phyloP scores from a whole-genome alignment of 2,888 invertebrate genomes.

The Phragmatobia fuliginosa region DNA sequence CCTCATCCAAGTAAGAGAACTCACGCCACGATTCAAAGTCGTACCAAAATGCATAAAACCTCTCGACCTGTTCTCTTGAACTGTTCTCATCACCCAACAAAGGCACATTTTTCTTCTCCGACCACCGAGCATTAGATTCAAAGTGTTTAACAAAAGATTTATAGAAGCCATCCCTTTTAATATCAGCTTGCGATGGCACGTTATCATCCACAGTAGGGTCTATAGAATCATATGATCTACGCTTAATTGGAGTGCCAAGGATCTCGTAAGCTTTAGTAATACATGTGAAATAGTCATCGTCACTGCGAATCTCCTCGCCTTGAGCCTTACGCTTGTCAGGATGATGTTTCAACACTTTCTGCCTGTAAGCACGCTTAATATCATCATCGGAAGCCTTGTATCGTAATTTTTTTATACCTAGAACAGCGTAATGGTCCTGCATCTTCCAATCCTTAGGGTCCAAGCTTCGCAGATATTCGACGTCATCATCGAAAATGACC shows the following conservation, averaged over 20 bases:
- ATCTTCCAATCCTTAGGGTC: conserved; percentile 99
- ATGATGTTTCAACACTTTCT: conserved; percentile 94
- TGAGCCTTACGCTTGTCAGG: conserved; percentile 98
- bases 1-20: conserved; percentile 99
- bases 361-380: conserved; percentile 96
- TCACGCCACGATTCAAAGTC: conserved; percentile 99
- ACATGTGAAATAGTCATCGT: conserved; percentile 99
- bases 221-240: conserved; percentile 98
- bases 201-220: conserved; percentile 97
- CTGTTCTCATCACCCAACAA: conserved; percentile 92
- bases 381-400: conserved; percentile 96
- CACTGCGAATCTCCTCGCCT: conserved; percentile 94
- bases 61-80: conserved; percentile 94
- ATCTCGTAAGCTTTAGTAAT: conserved; percentile 99
- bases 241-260: conserved; percentile 91
- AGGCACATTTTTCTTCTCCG: conserved; percentile 95
- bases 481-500: conserved; percentile 89
- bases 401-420: conserved; percentile 94
- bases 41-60: conserved; percentile 99
- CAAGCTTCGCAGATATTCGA: conserved; percentile 93
- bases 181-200: conserved; percentile 91
- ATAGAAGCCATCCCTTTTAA: conserved; percentile 93
- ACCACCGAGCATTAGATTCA: conserved; percentile 95
- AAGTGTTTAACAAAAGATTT: conserved; percentile 89
- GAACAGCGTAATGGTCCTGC: conserved; percentile 98